phyloP scores from a whole-genome alignment of 2,797 vertebrate genomes.

The Cuculus canorus region DNA sequence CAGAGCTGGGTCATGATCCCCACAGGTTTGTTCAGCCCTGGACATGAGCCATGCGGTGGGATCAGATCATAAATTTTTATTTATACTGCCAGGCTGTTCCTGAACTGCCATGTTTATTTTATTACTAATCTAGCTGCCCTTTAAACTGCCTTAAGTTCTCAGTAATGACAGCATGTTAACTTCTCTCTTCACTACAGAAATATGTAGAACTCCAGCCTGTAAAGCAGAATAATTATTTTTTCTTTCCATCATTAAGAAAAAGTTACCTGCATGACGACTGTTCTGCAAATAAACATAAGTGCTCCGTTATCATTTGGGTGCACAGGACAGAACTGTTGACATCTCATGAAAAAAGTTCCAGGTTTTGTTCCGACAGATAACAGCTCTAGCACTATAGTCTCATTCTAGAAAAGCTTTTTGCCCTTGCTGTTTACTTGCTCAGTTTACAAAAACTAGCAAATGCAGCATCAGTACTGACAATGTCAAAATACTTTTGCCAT shows the following conservation, averaged over 20 bases:
- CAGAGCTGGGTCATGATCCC: not conserved
- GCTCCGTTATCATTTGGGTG: not conserved
- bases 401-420: not conserved
- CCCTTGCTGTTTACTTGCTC: not conserved
- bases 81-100: not conserved
- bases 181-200: not conserved
- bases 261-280: not conserved
- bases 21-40: not conserved
- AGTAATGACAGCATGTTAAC: not conserved
- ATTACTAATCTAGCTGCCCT: not conserved
- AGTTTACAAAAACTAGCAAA: not conserved
- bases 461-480: not conserved
- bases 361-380: not conserved
- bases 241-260: not conserved
- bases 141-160: not conserved
- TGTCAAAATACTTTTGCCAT: not conserved
- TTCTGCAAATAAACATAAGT: not conserved
- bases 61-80: not conserved
- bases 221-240: not conserved
- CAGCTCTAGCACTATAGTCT: not conserved
- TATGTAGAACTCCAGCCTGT: not conserved
- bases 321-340: not conserved
- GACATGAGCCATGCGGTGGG: not conserved
- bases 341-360: not conserved
- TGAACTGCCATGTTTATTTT: not conserved